phyloP scores from a whole-genome alignment of 2,888 invertebrate species.

The Sinodicranocentrus sp. region DNA sequence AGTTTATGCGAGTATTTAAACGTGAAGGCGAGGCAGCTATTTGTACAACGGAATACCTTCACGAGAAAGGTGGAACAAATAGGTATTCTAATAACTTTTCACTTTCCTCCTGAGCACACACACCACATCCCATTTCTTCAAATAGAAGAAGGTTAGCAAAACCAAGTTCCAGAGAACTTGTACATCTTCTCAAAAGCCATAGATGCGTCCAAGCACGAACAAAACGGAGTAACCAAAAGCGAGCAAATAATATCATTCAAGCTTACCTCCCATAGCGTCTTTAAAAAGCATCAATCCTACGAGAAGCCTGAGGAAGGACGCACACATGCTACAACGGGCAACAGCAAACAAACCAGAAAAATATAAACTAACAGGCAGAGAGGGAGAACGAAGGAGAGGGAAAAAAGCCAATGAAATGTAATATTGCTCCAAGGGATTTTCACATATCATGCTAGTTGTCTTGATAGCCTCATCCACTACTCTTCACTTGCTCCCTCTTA shows the following conservation, averaged over 20 bases:
- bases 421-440: neutral
- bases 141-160: no score
- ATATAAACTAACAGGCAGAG: no score
- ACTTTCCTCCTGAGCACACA: no score
- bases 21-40: no score
- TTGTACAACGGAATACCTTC: no score
- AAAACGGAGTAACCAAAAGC: slow-evolving; percentile 5
- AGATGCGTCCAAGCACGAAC: slow-evolving; percentile 1
- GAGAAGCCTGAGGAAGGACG: neutral
- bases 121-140: no score
- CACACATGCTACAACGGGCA: neutral
- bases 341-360: no score
- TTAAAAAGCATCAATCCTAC: neutral
- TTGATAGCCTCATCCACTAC: neutral
- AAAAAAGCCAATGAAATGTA: slow-evolving; percentile 6
- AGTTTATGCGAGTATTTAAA: no score
- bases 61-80: no score
- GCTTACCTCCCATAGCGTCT: neutral
- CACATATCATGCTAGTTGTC: neutral
- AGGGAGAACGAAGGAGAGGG: neutral
- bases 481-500: neutral
- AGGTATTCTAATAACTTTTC: no score
- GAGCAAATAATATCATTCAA: slow-evolving; percentile 10
- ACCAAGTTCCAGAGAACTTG: no score
- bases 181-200: neutral